These are phyloP conservation scores for Folsomia manolachei DNA, from an alignment of 2,888 invertebrate genomes.

Conservation along the genomic window DNA sequence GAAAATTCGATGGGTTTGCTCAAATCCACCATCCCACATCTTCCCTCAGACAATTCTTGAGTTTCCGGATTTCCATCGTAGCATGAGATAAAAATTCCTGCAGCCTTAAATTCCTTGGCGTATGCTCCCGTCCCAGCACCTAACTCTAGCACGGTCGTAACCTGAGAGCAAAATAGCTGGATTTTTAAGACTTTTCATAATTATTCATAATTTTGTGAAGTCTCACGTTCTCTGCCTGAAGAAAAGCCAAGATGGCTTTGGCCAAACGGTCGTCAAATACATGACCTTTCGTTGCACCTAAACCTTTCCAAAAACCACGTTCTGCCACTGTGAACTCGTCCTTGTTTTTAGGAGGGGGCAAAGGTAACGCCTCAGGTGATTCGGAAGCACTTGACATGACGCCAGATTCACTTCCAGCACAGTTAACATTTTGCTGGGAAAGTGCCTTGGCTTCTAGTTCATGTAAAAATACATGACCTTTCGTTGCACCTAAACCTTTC, in stretches of 20 bases:
- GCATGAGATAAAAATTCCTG: conserved; percentile 15
- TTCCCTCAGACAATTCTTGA: conserved; percentile 20
- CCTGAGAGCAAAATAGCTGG: not conserved
- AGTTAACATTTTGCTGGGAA: not conserved
- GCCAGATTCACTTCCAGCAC: not conserved
- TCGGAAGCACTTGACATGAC: too few relatives aligned
- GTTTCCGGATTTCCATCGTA: conserved; percentile 32
- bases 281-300: not conserved
- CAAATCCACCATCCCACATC: conserved; percentile 22
- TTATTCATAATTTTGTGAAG: too few relatives aligned
- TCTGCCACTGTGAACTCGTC: not conserved
- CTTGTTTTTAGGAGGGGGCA: too few relatives aligned
- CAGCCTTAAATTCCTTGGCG: conserved; percentile 1
- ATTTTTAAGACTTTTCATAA: too few relatives aligned
- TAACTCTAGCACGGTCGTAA: conserved; percentile 15
- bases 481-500: not conserved
- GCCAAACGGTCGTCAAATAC: conserved; percentile 18
- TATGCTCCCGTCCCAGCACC: conserved; percentile 27
- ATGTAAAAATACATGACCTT: conserved; percentile 2
- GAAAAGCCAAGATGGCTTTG: conserved; percentile 7
- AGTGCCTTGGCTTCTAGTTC: not conserved
- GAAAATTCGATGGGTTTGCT: conserved; percentile 18
- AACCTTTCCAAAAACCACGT: conserved; percentile 9
- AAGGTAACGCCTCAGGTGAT: too few relatives aligned
- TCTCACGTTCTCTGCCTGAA: conserved; percentile 11